phyloP scores from a whole-genome alignment of 2,888 invertebrate species.

The Himalopsyche japonica region DNA sequence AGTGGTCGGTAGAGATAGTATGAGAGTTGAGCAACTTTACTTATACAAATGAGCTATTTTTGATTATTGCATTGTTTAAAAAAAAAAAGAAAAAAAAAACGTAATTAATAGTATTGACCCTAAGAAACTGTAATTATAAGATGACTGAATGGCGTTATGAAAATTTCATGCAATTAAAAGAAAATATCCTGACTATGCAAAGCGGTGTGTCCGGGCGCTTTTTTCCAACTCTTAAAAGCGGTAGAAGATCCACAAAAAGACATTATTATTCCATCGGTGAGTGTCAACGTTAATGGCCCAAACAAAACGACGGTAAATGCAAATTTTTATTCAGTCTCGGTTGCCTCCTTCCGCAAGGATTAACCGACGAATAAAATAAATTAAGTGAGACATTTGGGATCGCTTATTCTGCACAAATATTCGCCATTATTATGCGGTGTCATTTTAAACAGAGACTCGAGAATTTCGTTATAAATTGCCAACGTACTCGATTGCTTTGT shows the following conservation, averaged over 20 bases:
- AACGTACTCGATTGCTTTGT: background rate
- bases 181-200: background rate
- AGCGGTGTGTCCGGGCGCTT: background rate
- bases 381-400: slow-evolving; percentile 9
- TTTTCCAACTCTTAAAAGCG: background rate
- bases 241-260: slow-evolving; percentile 2
- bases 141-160: background rate
- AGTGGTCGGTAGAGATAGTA: too few species aligned
- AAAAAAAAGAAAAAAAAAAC: too few species aligned
- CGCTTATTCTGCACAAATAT: background rate
- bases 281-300: slow-evolving; percentile 30
- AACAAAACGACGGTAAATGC: slow-evolving; percentile 27
- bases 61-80: too few species aligned
- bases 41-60: too few species aligned
- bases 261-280: slow-evolving; percentile 29
- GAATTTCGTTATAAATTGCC: background rate
- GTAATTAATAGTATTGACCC: too few species aligned
- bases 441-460: background rate
- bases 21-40: too few species aligned
- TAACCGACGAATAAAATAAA: slow-evolving; percentile 19
- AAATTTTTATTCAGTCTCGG: slow-evolving; percentile 16
- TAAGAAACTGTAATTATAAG: too few species aligned
- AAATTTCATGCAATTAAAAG: background rate
- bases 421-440: background rate
- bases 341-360: slow-evolving; percentile 4